phyloP scores from a whole-genome alignment of 1,140 invertebrate genomes.

The Paralvinella palmiformis region DNA sequence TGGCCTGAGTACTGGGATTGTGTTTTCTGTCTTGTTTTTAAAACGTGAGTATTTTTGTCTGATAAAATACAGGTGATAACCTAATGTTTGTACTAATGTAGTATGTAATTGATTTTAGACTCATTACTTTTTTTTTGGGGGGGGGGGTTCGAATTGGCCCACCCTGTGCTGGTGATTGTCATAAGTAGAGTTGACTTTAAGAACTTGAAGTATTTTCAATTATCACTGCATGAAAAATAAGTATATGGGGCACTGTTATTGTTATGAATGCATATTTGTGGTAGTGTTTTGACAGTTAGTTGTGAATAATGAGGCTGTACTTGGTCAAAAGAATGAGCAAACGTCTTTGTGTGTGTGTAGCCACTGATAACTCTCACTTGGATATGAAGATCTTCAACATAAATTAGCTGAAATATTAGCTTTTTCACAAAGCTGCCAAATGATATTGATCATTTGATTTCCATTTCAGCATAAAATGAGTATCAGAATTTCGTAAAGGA shows the following conservation, averaged over 20 bases:
- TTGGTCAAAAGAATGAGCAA: too few species aligned
- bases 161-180: not conserved
- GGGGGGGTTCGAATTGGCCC: not conserved
- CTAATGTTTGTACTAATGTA: not conserved
- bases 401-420: too few species aligned
- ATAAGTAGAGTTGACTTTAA: too few species aligned
- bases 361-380: too few species aligned
- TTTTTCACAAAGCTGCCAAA: too few species aligned
- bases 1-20: constrained; percentile 50
- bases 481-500: not conserved
- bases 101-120: not conserved
- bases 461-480: too few species aligned
- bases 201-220: too few species aligned
- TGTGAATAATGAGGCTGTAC: too few species aligned
- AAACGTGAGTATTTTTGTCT: constrained; percentile 40
- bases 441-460: too few species aligned
- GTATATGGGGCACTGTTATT: not conserved
- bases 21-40: constrained; percentile 52
- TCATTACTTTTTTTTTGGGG: not conserved
- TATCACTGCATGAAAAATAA: too few species aligned
- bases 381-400: too few species aligned
- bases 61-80: constrained; percentile 3
- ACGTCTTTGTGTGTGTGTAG: too few species aligned
- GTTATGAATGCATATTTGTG: not conserved
- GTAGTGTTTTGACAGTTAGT: not conserved